A percentile compares a stretch with the other conserved stretches of the same genome.
phyloP scores from a whole-genome alignment of 2,113 vertebrate genomes.

The Neolamprologus caudopunctatus region DNA sequence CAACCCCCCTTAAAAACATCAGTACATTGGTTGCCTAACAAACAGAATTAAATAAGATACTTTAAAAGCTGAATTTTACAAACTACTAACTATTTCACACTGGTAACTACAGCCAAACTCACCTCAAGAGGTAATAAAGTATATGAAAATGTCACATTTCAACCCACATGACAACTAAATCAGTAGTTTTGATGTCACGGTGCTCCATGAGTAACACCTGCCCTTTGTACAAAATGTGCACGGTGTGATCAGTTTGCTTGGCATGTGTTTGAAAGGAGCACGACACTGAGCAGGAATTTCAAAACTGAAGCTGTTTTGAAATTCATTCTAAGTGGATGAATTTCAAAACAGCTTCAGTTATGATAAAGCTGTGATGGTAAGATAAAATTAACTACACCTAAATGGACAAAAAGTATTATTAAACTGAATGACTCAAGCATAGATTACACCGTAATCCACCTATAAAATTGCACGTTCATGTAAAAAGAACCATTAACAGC shows the following conservation, averaged over 20 bases:
- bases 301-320: neutral
- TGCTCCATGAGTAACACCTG: neutral
- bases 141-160: neutral
- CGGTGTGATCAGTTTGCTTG: neutral
- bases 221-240: neutral
- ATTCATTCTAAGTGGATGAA: neutral
- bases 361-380: neutral
- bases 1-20: neutral
- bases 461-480: neutral
- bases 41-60: neutral
- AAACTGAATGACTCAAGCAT: neutral
- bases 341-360: neutral
- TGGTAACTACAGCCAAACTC: neutral
- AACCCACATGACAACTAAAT: neutral
- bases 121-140: neutral
- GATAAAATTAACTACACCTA: neutral
- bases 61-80: neutral
- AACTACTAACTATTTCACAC: neutral
- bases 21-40: neutral
- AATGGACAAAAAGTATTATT: neutral
- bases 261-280: neutral
- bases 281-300: neutral
- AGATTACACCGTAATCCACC: accelerated
- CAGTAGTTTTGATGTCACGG: neutral
- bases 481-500: neutral